A percentile compares a stretch with the other conserved stretches of the same genome.
These are phyloP conservation scores for Coptodon bakossiorum DNA, from an alignment of 2,113 vertebrate genomes.

Conservation along the genomic window DNA sequence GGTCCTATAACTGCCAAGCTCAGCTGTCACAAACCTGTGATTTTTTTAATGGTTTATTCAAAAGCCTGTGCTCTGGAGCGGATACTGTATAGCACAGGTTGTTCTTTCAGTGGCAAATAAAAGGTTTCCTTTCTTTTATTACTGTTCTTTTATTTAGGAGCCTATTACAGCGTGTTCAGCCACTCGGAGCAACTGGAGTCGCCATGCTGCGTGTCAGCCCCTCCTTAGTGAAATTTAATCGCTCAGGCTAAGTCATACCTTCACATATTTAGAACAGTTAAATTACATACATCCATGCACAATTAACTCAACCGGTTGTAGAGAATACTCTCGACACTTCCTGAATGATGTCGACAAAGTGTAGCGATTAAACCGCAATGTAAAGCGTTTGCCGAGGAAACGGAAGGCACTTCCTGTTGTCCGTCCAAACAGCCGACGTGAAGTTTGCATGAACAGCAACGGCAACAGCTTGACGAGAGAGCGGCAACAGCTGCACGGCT, in stretches of 20 bases:
- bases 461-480: not conserved
- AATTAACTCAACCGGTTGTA: not conserved
- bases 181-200: not conserved
- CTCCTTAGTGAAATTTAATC: not conserved
- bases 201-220: not conserved
- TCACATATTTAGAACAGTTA: not conserved
- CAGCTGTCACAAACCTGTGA: not conserved
- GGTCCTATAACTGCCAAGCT: not conserved
- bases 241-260: not conserved
- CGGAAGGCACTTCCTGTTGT: not conserved
- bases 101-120: not conserved
- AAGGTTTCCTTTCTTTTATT: not conserved
- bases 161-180: not conserved
- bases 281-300: not conserved
- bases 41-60: slow-evolving; percentile 10
- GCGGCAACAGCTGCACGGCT: not conserved
- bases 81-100: not conserved
- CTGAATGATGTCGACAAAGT: not conserved
- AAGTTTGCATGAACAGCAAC: not conserved
- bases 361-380: not conserved
- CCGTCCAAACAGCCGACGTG: not conserved
- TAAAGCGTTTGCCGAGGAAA: not conserved
- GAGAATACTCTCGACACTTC: not conserved
- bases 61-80: not conserved
- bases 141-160: slow-evolving; percentile 19